A percentile compares a stretch with the other conserved stretches of the same genome.
These are phyloP conservation scores for Diadophis punctatus DNA, from an alignment of 2,113 vertebrate genomes.

Conservation along the genomic window DNA sequence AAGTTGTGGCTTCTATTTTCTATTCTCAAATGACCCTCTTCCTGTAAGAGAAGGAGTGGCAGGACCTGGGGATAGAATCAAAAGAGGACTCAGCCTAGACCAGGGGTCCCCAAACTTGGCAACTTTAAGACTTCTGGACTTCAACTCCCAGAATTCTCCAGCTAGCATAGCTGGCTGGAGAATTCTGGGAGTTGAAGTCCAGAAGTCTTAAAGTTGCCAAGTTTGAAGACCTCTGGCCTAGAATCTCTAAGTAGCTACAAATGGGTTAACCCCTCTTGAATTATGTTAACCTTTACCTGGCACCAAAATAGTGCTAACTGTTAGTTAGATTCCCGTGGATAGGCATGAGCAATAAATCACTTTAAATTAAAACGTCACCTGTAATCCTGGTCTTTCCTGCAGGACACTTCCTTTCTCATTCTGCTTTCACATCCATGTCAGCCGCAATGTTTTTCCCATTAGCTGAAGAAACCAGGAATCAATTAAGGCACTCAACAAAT, in stretches of 20 bases:
- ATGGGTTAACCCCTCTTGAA: neutral
- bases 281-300: neutral
- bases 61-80: neutral
- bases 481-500: neutral
- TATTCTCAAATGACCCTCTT: neutral
- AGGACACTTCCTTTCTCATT: neutral
- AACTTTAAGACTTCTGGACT: too few relatives aligned
- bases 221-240: too few relatives aligned
- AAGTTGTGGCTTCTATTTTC: neutral
- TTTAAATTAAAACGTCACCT: neutral
- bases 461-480: neutral
- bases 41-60: neutral
- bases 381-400: neutral
- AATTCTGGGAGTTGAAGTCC: too few relatives aligned
- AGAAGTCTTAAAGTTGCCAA: too few relatives aligned
- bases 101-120: too few relatives aligned
- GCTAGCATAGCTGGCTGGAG: too few relatives aligned
- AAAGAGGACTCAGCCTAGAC: neutral
- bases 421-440: neutral
- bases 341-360: neutral
- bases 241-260: neutral
- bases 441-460: neutral
- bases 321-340: neutral
- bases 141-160: too few relatives aligned
- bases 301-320: neutral